Percentiles rank a stretch among this genome's conserved stretches.
Evolutionary conservation across 2,888 invertebrate genomes (phyloP).

Genomic region (Eilema sororculum): DNA sequence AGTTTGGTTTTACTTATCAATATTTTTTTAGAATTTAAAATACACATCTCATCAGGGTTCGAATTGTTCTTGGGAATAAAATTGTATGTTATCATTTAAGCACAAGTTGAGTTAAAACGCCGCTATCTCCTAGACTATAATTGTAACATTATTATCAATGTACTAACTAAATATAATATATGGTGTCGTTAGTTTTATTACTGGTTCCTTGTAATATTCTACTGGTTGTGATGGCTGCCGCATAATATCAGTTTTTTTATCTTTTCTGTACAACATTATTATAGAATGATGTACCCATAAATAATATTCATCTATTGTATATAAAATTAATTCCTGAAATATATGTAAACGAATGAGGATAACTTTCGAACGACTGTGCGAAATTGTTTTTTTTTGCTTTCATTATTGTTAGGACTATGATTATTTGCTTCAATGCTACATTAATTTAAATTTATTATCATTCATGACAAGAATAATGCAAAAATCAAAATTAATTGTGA

Average conservation of each 20-base stretch:
- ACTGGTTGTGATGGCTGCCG: conserved; percentile 19
- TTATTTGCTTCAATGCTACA: no score
- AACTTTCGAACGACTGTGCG: no score
- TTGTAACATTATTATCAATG: conserved; percentile 39
- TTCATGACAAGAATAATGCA: background rate
- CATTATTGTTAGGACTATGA: no score
- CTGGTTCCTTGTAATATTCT: conserved; percentile 2
- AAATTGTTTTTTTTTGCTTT: no score
- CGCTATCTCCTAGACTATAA: conserved; percentile 30
- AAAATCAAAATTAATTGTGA: background rate
- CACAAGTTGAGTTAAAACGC: background rate
- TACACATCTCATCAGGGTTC: no score
- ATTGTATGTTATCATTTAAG: background rate
- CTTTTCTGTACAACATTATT: no score
- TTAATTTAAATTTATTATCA: background rate
- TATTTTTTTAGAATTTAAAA: background rate
- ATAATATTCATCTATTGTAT: background rate
- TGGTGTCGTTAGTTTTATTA: conserved; percentile 21
- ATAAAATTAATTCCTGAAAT: no score
- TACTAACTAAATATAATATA: conserved; percentile 30
- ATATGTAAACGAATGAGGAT: no score
- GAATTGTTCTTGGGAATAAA: no score
- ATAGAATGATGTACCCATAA: background rate
- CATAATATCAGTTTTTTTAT: background rate
- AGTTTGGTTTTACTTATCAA: background rate